phyloP scores from a whole-genome alignment of 2,113 vertebrate species.

The Edolisoma coerulescens region DNA sequence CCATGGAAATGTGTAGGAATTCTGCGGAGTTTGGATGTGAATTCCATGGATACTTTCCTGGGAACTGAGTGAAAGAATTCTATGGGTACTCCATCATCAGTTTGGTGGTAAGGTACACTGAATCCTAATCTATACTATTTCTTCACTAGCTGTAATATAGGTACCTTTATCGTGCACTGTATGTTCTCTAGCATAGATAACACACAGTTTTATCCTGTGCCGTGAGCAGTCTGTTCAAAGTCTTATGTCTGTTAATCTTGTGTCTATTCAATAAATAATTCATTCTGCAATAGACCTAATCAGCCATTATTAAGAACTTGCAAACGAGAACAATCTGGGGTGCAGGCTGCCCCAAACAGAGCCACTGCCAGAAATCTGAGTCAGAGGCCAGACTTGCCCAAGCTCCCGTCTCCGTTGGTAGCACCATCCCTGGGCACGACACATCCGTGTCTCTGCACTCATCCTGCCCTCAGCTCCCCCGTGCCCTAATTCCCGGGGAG shows the following conservation, averaged over 20 bases:
- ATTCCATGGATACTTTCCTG: neutral
- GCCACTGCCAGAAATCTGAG: neutral
- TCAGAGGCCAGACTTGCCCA: neutral
- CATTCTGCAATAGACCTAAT: neutral
- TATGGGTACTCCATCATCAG: neutral
- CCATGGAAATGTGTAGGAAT: neutral
- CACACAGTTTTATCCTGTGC: neutral
- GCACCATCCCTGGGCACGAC: fast-evolving
- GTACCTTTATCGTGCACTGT: neutral
- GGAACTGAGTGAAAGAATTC: neutral
- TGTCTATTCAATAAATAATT: neutral
- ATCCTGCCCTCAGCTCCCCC: neutral
- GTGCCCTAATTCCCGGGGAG: neutral
- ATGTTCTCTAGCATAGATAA: too few relatives aligned
- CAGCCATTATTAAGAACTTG: neutral
- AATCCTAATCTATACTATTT: neutral
- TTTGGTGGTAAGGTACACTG: neutral
- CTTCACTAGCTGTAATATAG: neutral
- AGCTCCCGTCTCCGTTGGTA: fast-evolving
- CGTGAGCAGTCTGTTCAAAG: neutral
- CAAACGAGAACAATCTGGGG: neutral
- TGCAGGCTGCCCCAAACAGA: neutral
- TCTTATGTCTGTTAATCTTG: neutral
- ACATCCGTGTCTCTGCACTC: fast-evolving
- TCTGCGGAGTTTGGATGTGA: neutral